Percentiles rank a stretch among this genome's conserved stretches.
Conservation (phyloP, 2,797 vertebrate genomes). For the Mycteria americana region DNA sequence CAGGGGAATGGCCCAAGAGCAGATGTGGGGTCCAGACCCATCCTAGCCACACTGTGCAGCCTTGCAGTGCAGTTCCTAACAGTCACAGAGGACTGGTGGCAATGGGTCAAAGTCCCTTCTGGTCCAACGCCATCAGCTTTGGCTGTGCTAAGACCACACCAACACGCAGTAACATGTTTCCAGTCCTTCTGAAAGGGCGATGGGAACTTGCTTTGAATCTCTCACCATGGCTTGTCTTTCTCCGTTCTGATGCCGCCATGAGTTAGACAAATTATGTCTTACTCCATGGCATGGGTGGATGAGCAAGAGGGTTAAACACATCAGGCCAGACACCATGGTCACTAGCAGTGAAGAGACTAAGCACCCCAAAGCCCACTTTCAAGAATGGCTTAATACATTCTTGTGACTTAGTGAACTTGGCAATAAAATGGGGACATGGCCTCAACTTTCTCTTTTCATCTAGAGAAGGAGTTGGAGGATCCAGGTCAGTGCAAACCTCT, state of each 20-base stretch:
- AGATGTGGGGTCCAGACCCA: not conserved
- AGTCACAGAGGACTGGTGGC: not conserved
- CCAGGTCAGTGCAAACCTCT: not conserved
- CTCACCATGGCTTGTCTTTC: not conserved
- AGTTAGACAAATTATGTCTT: not conserved
- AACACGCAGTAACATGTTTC: not conserved
- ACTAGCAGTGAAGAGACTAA: not conserved
- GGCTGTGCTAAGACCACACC: not conserved
- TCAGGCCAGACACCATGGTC: not conserved
- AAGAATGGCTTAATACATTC: not conserved
- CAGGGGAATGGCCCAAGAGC: not conserved
- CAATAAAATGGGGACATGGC: not conserved
- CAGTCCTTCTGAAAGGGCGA: not conserved
- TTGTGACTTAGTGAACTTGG: not conserved
- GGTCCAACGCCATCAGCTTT: not conserved
- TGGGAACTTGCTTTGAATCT: not conserved
- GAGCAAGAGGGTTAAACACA: not conserved
- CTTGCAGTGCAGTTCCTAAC: not conserved
- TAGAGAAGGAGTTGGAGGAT: not conserved
- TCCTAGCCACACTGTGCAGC: not conserved
- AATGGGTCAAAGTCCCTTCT: not conserved
- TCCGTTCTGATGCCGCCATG: not conserved
- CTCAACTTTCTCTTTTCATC: not conserved
- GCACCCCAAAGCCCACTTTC: not conserved
- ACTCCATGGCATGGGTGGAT: accelerated